Evolutionary conservation across 2,113 vertebrate species (phyloP), one percentile per base, ranked within the genome.

Genomic region (Chloroceryle aenea): DNA sequence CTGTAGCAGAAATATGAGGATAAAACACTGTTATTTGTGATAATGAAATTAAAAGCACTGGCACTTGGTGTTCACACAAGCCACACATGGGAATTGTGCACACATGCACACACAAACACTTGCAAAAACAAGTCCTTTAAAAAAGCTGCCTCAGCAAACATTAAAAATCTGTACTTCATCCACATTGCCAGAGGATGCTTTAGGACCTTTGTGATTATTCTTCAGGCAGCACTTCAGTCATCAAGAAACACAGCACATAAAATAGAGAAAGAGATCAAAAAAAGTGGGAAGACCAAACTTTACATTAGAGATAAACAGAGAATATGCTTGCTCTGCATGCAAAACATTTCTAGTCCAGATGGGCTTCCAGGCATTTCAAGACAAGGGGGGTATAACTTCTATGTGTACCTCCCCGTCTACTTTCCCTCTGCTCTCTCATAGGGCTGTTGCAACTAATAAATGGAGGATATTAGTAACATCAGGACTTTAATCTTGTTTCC

Each of bases 1-100:
- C 40, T 29, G 9, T 21, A 50, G 14, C 15, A 76, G 7, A 73
- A 90, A 66, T 80, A 72, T 22, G 5, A 6, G 8, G 9, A 40
- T 48, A 36, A 90, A 73, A 7, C 8, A 64, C 2, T 2, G 14
- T 14, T 76, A 79, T 26, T 47, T 48, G 3, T 30, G 26, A 85
- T 50, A 53, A 68, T 45, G 7, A 48, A 68, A 80, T 59, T 14
- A 59, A 56, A 91, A 82, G 27, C 71, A 97, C 93, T 93, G 91
- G 42, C 95, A 74, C 67, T 66, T 26, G 5, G 52, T 89, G 58
- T 93, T 97, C 94, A 90, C 94, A 85, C 43, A 21, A 98, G 97
- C 97, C 98, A 98, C 97, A 97, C 97, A 98, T 90, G 58, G 85
- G 79, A 96, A 87, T 82, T 1, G 0, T 48, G 68, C 93, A 68